Evolutionary conservation across 2,888 invertebrate genomes (phyloP), one percentile per base, ranked within the genome.

Genomic region (Hyposoter dolosus): DNA sequence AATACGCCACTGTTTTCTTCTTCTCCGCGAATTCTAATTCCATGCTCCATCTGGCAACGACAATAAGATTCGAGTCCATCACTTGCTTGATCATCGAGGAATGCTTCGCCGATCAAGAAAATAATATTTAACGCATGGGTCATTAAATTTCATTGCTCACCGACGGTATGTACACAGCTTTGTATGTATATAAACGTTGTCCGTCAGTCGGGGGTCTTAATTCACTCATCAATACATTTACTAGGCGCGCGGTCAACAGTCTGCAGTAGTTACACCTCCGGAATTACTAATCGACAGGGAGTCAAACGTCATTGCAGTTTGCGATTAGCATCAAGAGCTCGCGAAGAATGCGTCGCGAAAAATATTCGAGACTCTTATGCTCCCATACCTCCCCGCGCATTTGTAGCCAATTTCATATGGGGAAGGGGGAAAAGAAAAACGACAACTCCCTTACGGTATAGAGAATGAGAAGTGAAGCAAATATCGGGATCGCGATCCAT

Each of bases 301-400:
- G 65, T n/a, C 66, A 76, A 72, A 68, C 81, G 79, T 82, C 75
- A 82, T 84, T 84, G 56, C 82, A 69, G 69, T 74, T 72, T 47
- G 75, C 74, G 88, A 88, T 88, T 88, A 88, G 87, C 87, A 88
- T 88, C 85, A 82, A 56, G 50, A 85, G 53, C 85, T 85, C 88
- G 88, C 83, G 60, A 63, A 68, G 88, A 88, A 88, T 88, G 87
- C 81, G 65, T 68, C 68, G 82, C 76, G 84, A 88, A 82, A 88
- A 88, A 88, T 88, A 83, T 81, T 81, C 74, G 47, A 78, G 74
- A 82, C 50, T 82, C 82, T 47, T 72, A 43, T 75, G 12, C 23
- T 23, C 56, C 15, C 7, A 9, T 32, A 32, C 50, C 56, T 53
- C 45, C 23, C 32, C 17, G 19, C 66, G 35, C 28, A n/a, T 10